Evolutionary conservation across 64 coral and sea anemone genomes (phyloP).

Genomic region (Acropora yongei): DNA sequence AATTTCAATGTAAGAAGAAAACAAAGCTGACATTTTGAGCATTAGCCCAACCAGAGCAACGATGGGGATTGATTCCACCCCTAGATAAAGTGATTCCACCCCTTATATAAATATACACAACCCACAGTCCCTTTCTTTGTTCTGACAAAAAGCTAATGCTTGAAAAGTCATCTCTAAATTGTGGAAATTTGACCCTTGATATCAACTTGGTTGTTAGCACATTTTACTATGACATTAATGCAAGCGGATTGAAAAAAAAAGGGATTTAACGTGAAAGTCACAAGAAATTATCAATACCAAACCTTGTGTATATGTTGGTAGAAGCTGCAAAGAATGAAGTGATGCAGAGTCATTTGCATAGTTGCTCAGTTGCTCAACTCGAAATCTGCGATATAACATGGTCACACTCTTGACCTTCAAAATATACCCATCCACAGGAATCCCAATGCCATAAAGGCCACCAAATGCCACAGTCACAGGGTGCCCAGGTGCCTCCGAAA

Average conservation of each 20-base stretch:
- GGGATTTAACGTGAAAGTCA: background rate
- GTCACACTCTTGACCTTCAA: constrained; percentile 67
- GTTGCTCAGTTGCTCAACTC: constrained; percentile 80
- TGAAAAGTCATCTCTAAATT: no score
- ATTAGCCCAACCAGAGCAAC: no score
- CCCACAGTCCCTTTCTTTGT: no score
- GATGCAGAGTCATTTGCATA: constrained; percentile 57
- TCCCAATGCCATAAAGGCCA: constrained; percentile 77
- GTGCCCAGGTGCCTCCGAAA: constrained; percentile 79
- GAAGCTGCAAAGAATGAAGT: constrained; percentile 81
- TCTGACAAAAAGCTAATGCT: no score
- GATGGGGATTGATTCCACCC: no score
- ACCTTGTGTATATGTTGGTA: constrained; percentile 91
- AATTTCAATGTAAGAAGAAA: no score
- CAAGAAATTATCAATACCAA: background rate
- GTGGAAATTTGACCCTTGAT: no score
- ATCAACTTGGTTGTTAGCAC: no score
- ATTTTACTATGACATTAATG: no score
- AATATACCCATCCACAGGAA: constrained; percentile 61
- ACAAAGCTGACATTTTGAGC: no score
- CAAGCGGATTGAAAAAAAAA: background rate
- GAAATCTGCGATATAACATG: constrained; percentile 90
- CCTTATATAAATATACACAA: no score
- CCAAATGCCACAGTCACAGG: constrained; percentile 79
- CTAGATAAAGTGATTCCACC: no score